A percentile compares a stretch with the other conserved stretches of the same genome.
Conservation (phyloP, 2,113 vertebrate species). For the Capra hircus region DNA sequence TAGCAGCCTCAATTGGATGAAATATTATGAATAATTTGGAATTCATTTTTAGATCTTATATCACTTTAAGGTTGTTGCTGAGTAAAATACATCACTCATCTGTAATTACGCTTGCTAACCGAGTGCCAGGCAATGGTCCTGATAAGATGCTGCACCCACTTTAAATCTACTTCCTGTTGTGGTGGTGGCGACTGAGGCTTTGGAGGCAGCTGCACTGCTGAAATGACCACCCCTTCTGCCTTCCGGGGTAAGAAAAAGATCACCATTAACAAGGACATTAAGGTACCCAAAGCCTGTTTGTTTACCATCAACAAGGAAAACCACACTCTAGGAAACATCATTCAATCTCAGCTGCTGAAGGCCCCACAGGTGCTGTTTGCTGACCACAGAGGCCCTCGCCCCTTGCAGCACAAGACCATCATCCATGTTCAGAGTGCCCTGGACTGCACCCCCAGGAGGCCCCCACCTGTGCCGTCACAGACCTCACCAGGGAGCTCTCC, state of each 20-base stretch:
- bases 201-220: neutral
- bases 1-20: neutral
- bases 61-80: neutral
- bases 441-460: neutral
- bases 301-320: conserved; percentile 97
- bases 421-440: neutral
- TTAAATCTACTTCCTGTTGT: neutral
- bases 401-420: neutral
- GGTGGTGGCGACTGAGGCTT: neutral
- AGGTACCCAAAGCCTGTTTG: conserved; percentile 93
- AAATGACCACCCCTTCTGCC: neutral
- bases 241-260: conserved; percentile 62
- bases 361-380: neutral
- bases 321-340: conserved; percentile 94
- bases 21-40: neutral
- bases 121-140: neutral
- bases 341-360: conserved; percentile 80
- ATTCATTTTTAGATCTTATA: neutral
- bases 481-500: neutral
- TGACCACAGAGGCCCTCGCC: neutral
- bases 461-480: neutral
- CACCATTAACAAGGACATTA: conserved; percentile 93
- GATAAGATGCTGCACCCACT: neutral
- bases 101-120: neutral
- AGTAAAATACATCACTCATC: neutral